Evolutionary conservation across 2,113 vertebrate species (phyloP).

Genomic region (Ceratotherium simum): DNA sequence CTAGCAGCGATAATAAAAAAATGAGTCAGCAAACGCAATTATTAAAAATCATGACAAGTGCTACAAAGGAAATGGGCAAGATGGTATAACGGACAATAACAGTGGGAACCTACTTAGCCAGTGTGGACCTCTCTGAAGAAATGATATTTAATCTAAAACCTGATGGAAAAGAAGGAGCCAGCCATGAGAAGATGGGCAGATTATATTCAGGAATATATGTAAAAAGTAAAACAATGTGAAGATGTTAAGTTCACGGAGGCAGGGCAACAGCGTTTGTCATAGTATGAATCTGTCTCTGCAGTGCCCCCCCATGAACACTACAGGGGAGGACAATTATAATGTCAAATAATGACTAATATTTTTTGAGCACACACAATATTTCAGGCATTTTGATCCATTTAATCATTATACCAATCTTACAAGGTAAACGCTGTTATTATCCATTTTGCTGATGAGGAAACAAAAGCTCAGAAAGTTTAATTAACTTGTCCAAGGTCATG

Average conservation of each 20-base stretch:
- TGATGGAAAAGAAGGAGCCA: neutral
- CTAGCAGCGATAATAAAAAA: neutral
- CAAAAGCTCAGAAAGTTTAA: neutral
- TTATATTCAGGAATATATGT: neutral
- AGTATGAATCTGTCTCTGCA: neutral
- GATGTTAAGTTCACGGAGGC: neutral
- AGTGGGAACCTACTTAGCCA: neutral
- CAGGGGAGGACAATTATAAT: neutral
- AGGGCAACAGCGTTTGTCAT: neutral
- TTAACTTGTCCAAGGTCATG: neutral
- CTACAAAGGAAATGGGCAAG: neutral
- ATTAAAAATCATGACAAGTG: constrained; percentile 6
- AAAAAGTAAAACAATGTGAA: neutral
- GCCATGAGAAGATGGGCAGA: neutral
- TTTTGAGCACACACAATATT: neutral
- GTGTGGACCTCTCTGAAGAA: neutral
- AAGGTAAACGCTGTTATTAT: neutral
- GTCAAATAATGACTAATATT: neutral
- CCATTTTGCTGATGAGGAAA: neutral
- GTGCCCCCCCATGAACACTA: neutral
- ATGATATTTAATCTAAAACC: neutral
- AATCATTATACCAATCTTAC: neutral
- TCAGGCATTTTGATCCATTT: neutral
- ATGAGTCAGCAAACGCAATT: neutral
- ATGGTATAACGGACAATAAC: neutral